Conservation (phyloP, 2,888 invertebrate species). For the Lasioglossum morio region DNA sequence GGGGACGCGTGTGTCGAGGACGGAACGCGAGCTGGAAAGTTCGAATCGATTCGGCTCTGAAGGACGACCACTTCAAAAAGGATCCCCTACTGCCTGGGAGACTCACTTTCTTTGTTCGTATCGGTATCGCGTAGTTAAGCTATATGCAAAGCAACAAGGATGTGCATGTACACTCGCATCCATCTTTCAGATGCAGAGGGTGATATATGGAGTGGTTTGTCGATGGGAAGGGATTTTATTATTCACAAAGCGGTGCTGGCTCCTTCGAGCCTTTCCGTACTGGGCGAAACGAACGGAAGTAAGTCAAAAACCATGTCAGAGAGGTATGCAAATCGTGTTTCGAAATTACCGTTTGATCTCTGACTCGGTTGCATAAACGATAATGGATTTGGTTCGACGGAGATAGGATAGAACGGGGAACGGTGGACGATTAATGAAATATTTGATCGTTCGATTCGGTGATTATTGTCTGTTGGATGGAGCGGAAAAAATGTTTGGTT, state of each 20-base stretch:
- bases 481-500: not conserved
- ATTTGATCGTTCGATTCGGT: not conserved
- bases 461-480: not conserved
- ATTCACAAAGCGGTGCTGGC: slow-evolving; percentile 65
- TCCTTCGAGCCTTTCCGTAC: slow-evolving; percentile 35
- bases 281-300: slow-evolving; percentile 27
- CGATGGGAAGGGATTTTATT: slow-evolving; percentile 66
- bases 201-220: slow-evolving; percentile 50
- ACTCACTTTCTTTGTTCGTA: slow-evolving; percentile 58
- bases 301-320: slow-evolving; percentile 14
- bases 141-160: slow-evolving; percentile 39
- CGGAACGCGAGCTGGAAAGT: slow-evolving; percentile 44
- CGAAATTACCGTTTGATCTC: not conserved
- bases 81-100: slow-evolving; percentile 26
- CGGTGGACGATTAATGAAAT: no score
- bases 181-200: slow-evolving; percentile 36
- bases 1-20: slow-evolving; percentile 40
- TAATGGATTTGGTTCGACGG: not conserved
- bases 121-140: slow-evolving; percentile 55
- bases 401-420: not conserved
- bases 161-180: slow-evolving; percentile 17
- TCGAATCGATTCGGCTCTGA: slow-evolving; percentile 56
- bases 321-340: slow-evolving; percentile 40
- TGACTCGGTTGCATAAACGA: not conserved
- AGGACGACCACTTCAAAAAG: slow-evolving; percentile 60